Conservation (phyloP, 2,888 invertebrate species). For the Protula sp. region DNA sequence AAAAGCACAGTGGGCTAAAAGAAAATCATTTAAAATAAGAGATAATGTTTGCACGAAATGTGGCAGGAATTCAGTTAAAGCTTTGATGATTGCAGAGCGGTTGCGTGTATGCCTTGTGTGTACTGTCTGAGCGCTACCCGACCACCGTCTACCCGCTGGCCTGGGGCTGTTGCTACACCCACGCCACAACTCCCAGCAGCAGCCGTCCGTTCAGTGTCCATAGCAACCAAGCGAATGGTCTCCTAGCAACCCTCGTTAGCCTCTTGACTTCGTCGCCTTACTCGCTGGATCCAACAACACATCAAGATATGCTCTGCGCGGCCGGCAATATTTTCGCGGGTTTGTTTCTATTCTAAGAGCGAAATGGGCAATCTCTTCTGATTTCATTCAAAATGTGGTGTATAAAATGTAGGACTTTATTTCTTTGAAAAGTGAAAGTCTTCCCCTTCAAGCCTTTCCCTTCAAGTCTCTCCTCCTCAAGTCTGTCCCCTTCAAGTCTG, state of each 20-base stretch:
- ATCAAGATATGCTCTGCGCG: constrained; percentile 57
- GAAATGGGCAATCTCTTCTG: too few relatives aligned
- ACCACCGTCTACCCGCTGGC: constrained; percentile 65
- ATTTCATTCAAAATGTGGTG: too few relatives aligned
- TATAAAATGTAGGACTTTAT: too few relatives aligned
- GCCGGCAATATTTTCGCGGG: constrained; percentile 62
- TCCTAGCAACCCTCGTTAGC: not conserved
- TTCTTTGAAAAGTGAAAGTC: too few relatives aligned
- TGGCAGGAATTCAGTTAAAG: too few relatives aligned
- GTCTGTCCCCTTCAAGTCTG: too few relatives aligned
- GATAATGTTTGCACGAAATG: too few relatives aligned
- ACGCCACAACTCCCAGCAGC: constrained; percentile 26
- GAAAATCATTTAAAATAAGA: too few relatives aligned
- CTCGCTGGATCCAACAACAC: constrained; percentile 59
- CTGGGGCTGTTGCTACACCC: constrained; percentile 61
- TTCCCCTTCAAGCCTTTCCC: too few relatives aligned
- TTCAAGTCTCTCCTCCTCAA: too few relatives aligned
- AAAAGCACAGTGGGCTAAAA: too few relatives aligned
- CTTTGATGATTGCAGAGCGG: constrained; percentile 57
- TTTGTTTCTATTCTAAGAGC: constrained; percentile 35
- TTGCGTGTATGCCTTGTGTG: constrained; percentile 65
- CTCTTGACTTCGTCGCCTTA: constrained; percentile 53
- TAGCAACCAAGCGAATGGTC: not conserved
- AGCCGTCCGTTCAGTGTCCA: not conserved
- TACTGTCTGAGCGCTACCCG: constrained; percentile 64